Evolutionary conservation across 2,113 vertebrate genomes (phyloP).

Genomic region (Mastomys coucha): DNA sequence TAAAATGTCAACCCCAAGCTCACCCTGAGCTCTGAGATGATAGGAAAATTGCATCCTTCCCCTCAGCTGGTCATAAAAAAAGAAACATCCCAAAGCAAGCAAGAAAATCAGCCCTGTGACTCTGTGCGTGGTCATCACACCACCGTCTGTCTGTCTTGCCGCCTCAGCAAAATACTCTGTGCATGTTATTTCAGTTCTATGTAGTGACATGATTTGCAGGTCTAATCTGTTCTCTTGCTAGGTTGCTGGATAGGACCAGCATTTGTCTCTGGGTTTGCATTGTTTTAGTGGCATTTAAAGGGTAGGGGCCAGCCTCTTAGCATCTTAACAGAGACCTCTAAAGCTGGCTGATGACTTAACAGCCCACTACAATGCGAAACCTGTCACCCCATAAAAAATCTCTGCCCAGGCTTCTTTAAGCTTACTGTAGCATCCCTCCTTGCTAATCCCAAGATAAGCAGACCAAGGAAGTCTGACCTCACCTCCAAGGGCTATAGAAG

Average conservation of each 20-base stretch:
- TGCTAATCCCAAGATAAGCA: neutral
- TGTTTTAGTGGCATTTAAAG: neutral
- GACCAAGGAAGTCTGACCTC: neutral
- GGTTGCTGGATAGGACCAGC: neutral
- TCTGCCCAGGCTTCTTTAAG: neutral
- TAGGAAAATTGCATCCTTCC: conserved; percentile 39
- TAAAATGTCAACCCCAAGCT: conserved; percentile 41
- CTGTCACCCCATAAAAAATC: neutral
- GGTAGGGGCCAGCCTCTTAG: neutral
- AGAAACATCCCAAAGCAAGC: neutral
- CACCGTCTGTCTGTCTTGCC: neutral
- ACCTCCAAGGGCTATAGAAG: accelerated
- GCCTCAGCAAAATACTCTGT: neutral
- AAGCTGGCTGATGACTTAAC: neutral
- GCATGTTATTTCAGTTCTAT: neutral
- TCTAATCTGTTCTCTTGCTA: neutral
- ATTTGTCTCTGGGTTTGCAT: neutral
- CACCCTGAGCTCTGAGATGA: neutral
- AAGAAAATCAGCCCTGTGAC: neutral
- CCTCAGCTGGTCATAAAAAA: neutral
- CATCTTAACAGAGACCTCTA: neutral
- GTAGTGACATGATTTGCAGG: neutral
- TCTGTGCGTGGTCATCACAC: no score
- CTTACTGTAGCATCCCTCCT: no score
- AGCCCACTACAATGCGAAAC: neutral